These are phyloP conservation scores for Ectropis crepuscularia DNA, from an alignment of 2,888 invertebrate species.

Conservation along the genomic window DNA sequence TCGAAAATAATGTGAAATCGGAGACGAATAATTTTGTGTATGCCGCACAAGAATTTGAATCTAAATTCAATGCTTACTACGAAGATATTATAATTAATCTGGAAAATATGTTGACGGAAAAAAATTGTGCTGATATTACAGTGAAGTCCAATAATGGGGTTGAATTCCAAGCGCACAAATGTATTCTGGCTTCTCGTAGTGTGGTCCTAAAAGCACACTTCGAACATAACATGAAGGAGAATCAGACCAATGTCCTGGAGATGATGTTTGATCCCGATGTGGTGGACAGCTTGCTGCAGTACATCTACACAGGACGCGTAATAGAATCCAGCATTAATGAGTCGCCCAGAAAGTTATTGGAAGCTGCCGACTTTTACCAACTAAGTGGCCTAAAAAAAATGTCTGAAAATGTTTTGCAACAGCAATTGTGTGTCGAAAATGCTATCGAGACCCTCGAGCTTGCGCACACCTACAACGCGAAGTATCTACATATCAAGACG, in stretches of 20 bases:
- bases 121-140: slow-evolving; percentile 3
- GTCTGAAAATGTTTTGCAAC: background rate
- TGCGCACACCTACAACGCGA: background rate
- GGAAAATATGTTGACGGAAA: background rate
- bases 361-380: slow-evolving; percentile 19
- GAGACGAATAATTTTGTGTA: no score
- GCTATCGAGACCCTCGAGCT: background rate
- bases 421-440: background rate
- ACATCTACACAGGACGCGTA: slow-evolving; percentile 14
- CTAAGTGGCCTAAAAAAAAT: slow-evolving; percentile 9
- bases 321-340: background rate
- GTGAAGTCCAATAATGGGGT: slow-evolving; percentile 12
- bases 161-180: slow-evolving; percentile 13
- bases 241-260: slow-evolving; percentile 12
- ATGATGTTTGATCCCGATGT: slow-evolving; percentile 9
- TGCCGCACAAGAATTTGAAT: no score
- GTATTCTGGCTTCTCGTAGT: slow-evolving; percentile 7
- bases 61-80: background rate
- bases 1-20: background rate
- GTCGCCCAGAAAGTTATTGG: slow-evolving; percentile 5
- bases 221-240: slow-evolving; percentile 8
- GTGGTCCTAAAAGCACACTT: slow-evolving; percentile 16
- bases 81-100: background rate
- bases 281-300: slow-evolving; percentile 7
- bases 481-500: slow-evolving; percentile 1